phyloP scores from a whole-genome alignment of 2,113 vertebrate species.

The Aplodontia rufa region DNA sequence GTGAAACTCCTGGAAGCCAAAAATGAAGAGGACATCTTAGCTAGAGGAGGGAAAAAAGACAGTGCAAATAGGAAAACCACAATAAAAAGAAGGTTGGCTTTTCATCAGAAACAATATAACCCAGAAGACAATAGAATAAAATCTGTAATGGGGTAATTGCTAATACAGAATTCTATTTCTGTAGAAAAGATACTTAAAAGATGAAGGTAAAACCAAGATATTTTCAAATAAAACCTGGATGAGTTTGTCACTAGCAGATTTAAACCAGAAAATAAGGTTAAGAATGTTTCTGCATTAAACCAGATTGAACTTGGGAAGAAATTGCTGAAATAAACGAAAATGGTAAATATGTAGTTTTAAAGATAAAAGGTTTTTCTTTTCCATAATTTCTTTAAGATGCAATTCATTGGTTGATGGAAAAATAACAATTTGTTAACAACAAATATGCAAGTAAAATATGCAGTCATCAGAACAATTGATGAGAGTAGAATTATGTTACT shows the following conservation, averaged over 20 bases:
- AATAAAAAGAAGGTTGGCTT: neutral
- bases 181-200: neutral
- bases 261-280: neutral
- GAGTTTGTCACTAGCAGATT: neutral
- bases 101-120: neutral
- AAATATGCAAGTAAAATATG: neutral
- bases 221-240: neutral
- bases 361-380: neutral
- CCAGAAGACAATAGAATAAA: neutral
- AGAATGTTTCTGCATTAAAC: neutral
- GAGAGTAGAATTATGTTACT: neutral
- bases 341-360: neutral
- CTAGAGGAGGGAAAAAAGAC: neutral
- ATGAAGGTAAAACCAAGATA: no score
- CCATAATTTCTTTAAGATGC: neutral
- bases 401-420: neutral
- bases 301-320: neutral
- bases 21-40: neutral
- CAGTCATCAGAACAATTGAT: neutral
- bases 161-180: neutral
- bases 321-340: neutral
- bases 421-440: neutral
- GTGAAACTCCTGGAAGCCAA: neutral
- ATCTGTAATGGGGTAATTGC: neutral
- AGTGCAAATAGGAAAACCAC: neutral